Percentiles rank a stretch among this genome's conserved stretches.
Evolutionary conservation across 2,888 invertebrate species (phyloP).

Genomic region (Fabriciana adippe): DNA sequence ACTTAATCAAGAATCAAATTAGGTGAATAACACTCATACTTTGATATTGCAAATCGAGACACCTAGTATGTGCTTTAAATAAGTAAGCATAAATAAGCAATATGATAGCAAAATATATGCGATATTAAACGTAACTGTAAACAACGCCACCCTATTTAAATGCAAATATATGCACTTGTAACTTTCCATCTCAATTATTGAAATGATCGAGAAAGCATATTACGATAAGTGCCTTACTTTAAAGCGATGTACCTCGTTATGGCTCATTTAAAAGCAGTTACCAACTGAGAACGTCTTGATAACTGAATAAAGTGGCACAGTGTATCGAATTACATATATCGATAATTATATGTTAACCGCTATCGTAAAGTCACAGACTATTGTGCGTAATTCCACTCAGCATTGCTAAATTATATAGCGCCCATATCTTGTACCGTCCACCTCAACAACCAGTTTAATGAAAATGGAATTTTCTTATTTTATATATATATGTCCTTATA

Average conservation of each 20-base stretch:
- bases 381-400: slow-evolving; percentile 73
- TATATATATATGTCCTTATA: slow-evolving; percentile 18
- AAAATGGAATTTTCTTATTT: slow-evolving; percentile 6
- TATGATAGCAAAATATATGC: background rate
- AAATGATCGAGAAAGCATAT: slow-evolving; percentile 57
- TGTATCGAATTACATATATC: slow-evolving; percentile 62
- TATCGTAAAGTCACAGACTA: slow-evolving; percentile 70
- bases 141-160: slow-evolving; percentile 15
- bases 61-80: background rate
- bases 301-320: slow-evolving; percentile 56
- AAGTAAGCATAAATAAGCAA: background rate
- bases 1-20: slow-evolving; percentile 34
- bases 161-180: slow-evolving; percentile 56
- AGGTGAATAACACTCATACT: slow-evolving; percentile 31
- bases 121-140: slow-evolving; percentile 16
- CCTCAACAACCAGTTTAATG: slow-evolving; percentile 17
- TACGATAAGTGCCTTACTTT: slow-evolving; percentile 52
- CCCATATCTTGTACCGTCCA: slow-evolving; percentile 35
- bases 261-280: slow-evolving; percentile 66
- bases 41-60: slow-evolving; percentile 15
- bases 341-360: slow-evolving; percentile 71
- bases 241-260: slow-evolving; percentile 58
- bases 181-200: slow-evolving; percentile 38
- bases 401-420: slow-evolving; percentile 73
- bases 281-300: slow-evolving; percentile 63